Base-by-base conservation (phyloP, 2,113 vertebrate species). In the Scolopax mira region DNA sequence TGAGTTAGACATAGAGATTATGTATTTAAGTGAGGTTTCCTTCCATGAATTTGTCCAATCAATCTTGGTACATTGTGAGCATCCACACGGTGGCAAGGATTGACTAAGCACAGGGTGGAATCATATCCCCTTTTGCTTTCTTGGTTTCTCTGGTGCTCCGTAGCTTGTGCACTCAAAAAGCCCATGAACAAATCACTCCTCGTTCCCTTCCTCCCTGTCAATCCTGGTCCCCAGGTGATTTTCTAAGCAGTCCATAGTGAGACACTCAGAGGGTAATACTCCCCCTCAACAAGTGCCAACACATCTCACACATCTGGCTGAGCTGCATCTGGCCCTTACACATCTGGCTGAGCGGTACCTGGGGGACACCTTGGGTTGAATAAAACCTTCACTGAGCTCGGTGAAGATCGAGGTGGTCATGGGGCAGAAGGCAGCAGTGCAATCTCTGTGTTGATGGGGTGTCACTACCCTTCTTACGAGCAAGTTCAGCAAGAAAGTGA, bases 81-180 rank as follows among this genome's bases (percentile, higher is more conserved):
- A 16, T 22, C 7, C 54, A 27, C 16, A 42, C 0, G 0, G 46
- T 35, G 39, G n/a, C 14, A 19, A 48, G 21, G 57, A 44, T 27
- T 22, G 58, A 13, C 37, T 13, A 7, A 3, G 57, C 18, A 3
- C 18, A 14, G 54, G 12, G 12, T 42, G 19, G 48, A 73, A 15
- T 3, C 25, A 0, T 0, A 11, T 27, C 44, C 6, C 6, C 12
- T 54, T 54, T 54, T 31, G 0, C 22, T 25, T 46, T 57, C 31
- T 10, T 46, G 12, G 24, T 46, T 41, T n/a, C 27, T 23, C 8
- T 1, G 22, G 11, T 33, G 37, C 3, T 85, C 16, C 51, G 64
- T 35, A 12, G 14, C 22, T 64, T 23, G 27, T 55, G 18, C 15
- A 1, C 22, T 57, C n/a, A n/a, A 54, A 44, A 30, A n/a, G 23